A percentile compares a stretch with the other conserved stretches of the same genome.
Evolutionary conservation across 2,797 vertebrate species (phyloP).

Genomic region (Crypturellus tataupa): DNA sequence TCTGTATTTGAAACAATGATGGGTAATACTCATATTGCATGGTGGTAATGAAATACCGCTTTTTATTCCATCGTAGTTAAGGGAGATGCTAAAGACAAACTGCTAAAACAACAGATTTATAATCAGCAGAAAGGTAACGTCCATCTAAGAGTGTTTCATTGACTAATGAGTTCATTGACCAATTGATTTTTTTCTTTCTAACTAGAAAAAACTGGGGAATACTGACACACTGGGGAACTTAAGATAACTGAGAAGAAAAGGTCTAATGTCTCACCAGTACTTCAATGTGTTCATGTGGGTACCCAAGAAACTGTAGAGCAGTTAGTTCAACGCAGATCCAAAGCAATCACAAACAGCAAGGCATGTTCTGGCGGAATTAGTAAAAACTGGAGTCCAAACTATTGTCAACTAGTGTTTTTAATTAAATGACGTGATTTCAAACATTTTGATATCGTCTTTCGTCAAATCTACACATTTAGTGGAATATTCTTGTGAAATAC

Average conservation of each 20-base stretch:
- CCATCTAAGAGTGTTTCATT: slow-evolving; percentile 29
- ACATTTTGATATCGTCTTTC: not conserved
- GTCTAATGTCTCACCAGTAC: not conserved
- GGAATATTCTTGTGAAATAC: not conserved
- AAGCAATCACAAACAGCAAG: not conserved
- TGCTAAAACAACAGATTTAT: slow-evolving; percentile 17
- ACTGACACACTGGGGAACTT: slow-evolving; percentile 1
- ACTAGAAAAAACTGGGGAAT: not conserved
- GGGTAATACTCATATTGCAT: not conserved
- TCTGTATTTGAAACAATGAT: not conserved
- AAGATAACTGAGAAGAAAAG: not conserved
- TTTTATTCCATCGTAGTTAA: slow-evolving; percentile 36
- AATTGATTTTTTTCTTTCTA: slow-evolving; percentile 17
- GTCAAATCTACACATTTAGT: not conserved
- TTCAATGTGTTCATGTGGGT: not conserved
- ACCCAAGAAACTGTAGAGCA: not conserved
- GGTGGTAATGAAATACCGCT: not conserved
- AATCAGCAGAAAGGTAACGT: slow-evolving; percentile 16
- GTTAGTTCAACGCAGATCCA: not conserved
- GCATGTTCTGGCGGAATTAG: not conserved
- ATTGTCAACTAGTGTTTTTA: not conserved
- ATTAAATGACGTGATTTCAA: not conserved
- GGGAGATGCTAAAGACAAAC: slow-evolving; percentile 11
- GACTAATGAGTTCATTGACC: slow-evolving; percentile 28
- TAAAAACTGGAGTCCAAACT: not conserved